Base-by-base conservation (phyloP, 2,797 vertebrate species). In the Lacerta agilis region DNA sequence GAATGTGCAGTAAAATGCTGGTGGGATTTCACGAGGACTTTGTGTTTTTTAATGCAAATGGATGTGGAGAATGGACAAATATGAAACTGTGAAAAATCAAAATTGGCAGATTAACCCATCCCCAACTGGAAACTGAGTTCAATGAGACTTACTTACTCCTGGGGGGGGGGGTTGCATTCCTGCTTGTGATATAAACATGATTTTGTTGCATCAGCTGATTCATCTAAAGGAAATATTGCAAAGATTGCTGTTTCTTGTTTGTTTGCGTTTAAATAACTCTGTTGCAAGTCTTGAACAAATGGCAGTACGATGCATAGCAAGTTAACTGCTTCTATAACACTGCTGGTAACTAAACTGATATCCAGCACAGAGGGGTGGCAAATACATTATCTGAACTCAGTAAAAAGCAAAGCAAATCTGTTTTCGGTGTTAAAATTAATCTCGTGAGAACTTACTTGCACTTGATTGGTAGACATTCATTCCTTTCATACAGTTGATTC, bases 301-400 rank as follows among this genome's bases (percentile, higher is more conserved):
- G 87, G 89, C 96, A 97, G 97, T 96, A 92, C 86, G 96, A 95
- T 97, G 97, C 96, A 97, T 96, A 97, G 97, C 97, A 97, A 97
- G 97, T 97, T 97, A 98, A 96, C 97, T 97, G 96, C 96, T 97
- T 97, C 96, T 97, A 83, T 15, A 92, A 96, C 97, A 96, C 97
- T 96, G 97, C 97, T 97, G 97, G 33, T 97, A 97, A 97, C 97
- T 97, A 89, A 87, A n/a, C 89, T 95, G 93, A 92, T 92, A 87
- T 90, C 95, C 93, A 94, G 94, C n/a, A 18, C n/a, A 36, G 71
- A 73, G n/a, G 36, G 15, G 71, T 38, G n/a, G 36, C 18, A 73
- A 71, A 71, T 69, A 69, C 66, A 10, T 27, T 69, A 69, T 11
- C 29, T n/a, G 69, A 11, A 71, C 69, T n/a, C 29, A 71, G 69